Conservation (phyloP, 2,888 invertebrate species). For the Asteroscopus sphinx region DNA sequence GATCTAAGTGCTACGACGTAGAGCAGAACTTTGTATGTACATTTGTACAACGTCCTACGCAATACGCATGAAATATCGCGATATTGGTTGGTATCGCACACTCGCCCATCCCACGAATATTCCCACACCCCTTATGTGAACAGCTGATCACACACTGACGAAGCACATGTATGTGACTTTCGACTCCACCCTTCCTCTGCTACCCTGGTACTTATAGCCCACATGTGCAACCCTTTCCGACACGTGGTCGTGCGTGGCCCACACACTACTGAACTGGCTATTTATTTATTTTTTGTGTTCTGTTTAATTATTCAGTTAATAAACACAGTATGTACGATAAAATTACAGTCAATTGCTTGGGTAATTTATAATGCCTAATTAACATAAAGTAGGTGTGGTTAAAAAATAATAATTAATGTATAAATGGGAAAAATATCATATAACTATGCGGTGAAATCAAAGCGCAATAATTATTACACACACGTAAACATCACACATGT, state of each 20-base stretch:
- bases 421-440: not conserved
- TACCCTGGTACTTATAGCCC: constrained; percentile 85
- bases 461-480: not conserved
- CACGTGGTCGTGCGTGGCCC: constrained; percentile 70
- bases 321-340: not conserved
- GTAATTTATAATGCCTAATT: not conserved
- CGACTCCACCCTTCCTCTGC: constrained; percentile 70
- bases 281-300: constrained; percentile 6
- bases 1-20: constrained; percentile 26
- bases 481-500: constrained; percentile 3
- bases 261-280: constrained; percentile 55
- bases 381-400: not conserved
- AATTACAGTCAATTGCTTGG: constrained; percentile 1
- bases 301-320: constrained; percentile 27
- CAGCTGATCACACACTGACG: constrained; percentile 65
- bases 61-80: constrained; percentile 3
- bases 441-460: not conserved
- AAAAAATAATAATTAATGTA: not conserved
- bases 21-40: constrained; percentile 8
- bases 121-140: constrained; percentile 54
- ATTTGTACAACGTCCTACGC: too few relatives aligned
- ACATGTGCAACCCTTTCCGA: constrained; percentile 88
- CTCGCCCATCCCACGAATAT: constrained; percentile 47
- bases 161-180: constrained; percentile 81
- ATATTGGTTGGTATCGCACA: constrained; percentile 21